Percentiles rank a stretch among this genome's conserved stretches.
These are phyloP conservation scores for Heteractis magnifica DNA, from an alignment of 92 coral and sea anemone species.

Conservation along the genomic window DNA sequence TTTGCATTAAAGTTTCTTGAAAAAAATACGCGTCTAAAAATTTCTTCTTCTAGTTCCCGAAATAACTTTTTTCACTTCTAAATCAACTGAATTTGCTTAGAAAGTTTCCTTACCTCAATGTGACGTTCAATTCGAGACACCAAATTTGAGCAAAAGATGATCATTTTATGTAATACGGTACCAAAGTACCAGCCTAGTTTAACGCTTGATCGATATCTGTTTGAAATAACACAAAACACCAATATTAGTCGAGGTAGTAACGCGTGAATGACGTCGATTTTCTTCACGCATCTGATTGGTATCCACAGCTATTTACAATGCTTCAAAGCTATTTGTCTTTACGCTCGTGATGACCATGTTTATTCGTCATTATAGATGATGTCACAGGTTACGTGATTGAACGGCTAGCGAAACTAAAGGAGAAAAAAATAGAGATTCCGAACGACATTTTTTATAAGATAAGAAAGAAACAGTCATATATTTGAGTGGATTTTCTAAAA, in stretches of 20 bases:
- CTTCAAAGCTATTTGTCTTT: not conserved
- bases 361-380: not conserved
- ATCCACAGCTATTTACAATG: not conserved
- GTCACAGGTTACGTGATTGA: not conserved
- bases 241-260: not conserved
- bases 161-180: not conserved
- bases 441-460: not conserved
- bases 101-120: too few relatives aligned
- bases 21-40: too few relatives aligned
- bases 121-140: too few relatives aligned
- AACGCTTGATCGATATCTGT: not conserved
- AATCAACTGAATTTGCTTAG: too few relatives aligned
- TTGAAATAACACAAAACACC: not conserved
- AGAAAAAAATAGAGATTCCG: not conserved
- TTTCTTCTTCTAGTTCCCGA: too few relatives aligned
- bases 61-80: too few relatives aligned
- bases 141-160: too few relatives aligned
- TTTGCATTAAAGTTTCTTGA: too few relatives aligned
- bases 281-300: not conserved
- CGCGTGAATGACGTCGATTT: not conserved
- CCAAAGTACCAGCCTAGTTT: not conserved
- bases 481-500: not conserved
- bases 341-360: not conserved
- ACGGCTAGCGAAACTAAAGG: not conserved
- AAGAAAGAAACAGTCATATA: not conserved